A percentile compares a stretch with the other conserved stretches of the same genome.
Conservation (phyloP, 2,113 vertebrate genomes). For the Ploceus nigricollis region DNA sequence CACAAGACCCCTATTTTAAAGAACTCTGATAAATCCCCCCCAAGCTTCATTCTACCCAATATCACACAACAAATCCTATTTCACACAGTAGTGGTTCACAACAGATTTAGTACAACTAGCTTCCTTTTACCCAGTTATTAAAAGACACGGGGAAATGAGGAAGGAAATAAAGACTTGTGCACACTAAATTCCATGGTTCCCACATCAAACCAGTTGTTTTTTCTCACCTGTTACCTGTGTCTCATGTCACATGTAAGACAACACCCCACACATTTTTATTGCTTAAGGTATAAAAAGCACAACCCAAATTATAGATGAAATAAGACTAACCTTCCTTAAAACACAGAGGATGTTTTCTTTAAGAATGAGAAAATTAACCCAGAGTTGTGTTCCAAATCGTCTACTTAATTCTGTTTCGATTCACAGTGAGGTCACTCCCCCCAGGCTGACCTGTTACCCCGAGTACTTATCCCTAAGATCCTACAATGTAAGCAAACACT, state of each 20-base stretch:
- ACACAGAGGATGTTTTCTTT: not conserved
- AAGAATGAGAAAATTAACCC: not conserved
- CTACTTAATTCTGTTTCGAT: conserved; percentile 12
- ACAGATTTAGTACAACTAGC: not conserved
- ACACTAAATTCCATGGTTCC: not conserved
- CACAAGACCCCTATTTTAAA: not conserved
- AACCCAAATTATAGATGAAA: not conserved
- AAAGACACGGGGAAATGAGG: not conserved
- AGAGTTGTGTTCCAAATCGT: not conserved
- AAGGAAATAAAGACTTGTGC: not conserved
- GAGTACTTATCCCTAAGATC: not conserved
- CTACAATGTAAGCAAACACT: conserved; percentile 65
- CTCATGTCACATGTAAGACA: not conserved
- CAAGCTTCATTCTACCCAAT: not conserved
- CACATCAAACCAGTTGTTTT: not conserved
- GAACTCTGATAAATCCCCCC: not conserved
- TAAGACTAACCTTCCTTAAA: not conserved
- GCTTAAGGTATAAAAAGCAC: not conserved
- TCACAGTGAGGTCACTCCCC: conserved; percentile 34
- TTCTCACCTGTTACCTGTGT: not conserved
- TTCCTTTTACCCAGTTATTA: not conserved
- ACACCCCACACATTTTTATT: not conserved
- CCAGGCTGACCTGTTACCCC: conserved; percentile 34
- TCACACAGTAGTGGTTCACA: not conserved
- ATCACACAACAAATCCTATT: not conserved